These are phyloP conservation scores for Acanthurus tractus DNA, from an alignment of 2,797 vertebrate species.

Conservation along the genomic window DNA sequence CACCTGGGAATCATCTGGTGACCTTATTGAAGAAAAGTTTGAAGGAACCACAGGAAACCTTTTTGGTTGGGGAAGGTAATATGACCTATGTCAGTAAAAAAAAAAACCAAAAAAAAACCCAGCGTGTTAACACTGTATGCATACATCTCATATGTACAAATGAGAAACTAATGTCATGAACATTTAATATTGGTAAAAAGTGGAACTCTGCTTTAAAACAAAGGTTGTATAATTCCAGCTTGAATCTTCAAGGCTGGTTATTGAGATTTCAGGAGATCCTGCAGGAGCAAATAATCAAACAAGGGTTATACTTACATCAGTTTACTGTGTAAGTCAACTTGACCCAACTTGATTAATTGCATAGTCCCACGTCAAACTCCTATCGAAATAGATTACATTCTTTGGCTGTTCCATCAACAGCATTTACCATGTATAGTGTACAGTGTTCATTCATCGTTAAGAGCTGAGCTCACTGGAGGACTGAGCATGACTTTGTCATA, in stretches of 20 bases:
- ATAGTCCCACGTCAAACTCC: conserved; percentile 18
- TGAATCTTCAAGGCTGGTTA: not conserved
- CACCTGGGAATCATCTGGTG: conserved; percentile 6
- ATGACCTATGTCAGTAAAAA: not conserved
- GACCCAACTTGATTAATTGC: conserved; percentile 33
- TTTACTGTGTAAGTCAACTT: conserved; percentile 10
- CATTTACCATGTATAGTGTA: conserved; percentile 37
- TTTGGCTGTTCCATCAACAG: conserved; percentile 16
- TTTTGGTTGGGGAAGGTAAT: not conserved
- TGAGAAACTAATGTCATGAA: not conserved
- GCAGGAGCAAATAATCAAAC: not conserved
- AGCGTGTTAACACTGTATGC: not conserved
- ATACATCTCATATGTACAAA: not conserved
- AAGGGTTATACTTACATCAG: not conserved
- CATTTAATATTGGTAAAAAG: too few species aligned
- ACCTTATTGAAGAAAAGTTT: not conserved
- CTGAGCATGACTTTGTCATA: conserved; percentile 15
- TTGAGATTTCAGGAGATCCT: not conserved
- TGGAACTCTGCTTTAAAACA: not conserved
- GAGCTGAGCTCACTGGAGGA: conserved; percentile 23
- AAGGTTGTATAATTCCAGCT: not conserved
- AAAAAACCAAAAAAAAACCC: too few species aligned
- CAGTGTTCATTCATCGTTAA: conserved; percentile 33
- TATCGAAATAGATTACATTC: conserved; percentile 29
- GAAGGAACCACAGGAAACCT: not conserved